Evolutionary conservation across 2,113 vertebrate species (phyloP).

Genomic region (Zosterops pallidus): DNA sequence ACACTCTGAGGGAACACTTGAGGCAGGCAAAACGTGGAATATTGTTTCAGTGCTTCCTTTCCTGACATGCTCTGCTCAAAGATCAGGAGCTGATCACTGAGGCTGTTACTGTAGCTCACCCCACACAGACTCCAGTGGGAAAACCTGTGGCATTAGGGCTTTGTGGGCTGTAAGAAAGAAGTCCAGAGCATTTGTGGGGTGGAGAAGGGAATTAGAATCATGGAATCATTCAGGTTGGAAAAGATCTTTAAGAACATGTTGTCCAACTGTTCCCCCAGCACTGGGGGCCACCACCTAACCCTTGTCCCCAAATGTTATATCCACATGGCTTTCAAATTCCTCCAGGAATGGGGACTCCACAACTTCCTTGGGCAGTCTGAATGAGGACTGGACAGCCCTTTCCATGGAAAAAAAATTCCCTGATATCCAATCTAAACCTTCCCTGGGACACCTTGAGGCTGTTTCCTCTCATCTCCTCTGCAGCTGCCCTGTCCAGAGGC

Average conservation of each 20-base stretch:
- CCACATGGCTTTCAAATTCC: not conserved
- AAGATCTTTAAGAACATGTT: not conserved
- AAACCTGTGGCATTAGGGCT: not conserved
- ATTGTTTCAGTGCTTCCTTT: not conserved
- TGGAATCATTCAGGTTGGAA: not conserved
- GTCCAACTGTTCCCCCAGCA: not conserved
- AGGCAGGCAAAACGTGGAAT: no score
- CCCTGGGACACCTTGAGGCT: not conserved
- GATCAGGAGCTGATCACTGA: not conserved
- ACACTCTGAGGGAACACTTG: not conserved
- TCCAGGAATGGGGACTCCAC: not conserved
- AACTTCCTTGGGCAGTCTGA: not conserved
- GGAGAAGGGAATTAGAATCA: not conserved
- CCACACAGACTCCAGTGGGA: not conserved
- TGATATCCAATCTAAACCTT: not conserved
- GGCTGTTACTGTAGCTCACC: not conserved
- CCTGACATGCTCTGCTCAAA: accelerated
- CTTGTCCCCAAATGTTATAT: not conserved
- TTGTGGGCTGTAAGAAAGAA: not conserved
- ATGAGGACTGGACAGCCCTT: not conserved
- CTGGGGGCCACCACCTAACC: not conserved
- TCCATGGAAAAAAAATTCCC: not conserved
- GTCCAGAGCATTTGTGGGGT: not conserved
- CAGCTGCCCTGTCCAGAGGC: not conserved
- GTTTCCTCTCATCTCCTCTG: not conserved